A percentile compares a stretch with the other conserved stretches of the same genome.
phyloP scores from a whole-genome alignment of 2,888 invertebrate species.

The Folsomia manolachei region DNA sequence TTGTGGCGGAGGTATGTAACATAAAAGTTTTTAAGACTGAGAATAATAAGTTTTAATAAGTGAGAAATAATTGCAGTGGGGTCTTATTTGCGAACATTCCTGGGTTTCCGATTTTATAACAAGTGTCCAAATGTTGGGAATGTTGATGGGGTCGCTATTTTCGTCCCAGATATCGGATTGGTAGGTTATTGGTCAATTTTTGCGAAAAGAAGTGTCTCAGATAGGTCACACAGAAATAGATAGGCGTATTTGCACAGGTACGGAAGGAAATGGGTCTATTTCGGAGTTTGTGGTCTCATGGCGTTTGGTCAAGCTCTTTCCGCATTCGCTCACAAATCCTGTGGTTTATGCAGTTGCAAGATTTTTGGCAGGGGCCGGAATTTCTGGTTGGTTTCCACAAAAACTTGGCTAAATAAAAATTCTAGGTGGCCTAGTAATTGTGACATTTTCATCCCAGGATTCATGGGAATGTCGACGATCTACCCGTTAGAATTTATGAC shows the following conservation, averaged over 20 bases:
- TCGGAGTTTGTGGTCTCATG: conserved; percentile 38
- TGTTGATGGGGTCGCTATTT: conserved; percentile 32
- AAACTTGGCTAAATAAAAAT: background rate
- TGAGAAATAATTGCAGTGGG: conserved; percentile 31
- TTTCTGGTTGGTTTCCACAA: conserved; percentile 31
- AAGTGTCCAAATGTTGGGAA: conserved; percentile 42
- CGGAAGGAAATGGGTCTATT: conserved; percentile 34
- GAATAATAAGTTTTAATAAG: too few relatives aligned
- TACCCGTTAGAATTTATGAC: conserved; percentile 47
- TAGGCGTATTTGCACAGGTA: too few relatives aligned
- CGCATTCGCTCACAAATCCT: conserved; percentile 26
- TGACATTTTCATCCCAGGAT: conserved; percentile 24
- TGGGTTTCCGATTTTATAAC: conserved; percentile 42
- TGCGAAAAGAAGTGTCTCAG: too few relatives aligned
- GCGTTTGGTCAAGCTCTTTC: conserved; percentile 29
- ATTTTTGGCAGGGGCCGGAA: conserved; percentile 38
- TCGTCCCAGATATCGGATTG: conserved; percentile 39
- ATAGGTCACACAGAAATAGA: too few relatives aligned
- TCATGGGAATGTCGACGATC: conserved; percentile 41
- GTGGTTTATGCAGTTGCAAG: conserved; percentile 34
- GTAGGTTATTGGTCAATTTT: too few relatives aligned
- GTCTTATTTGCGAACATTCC: conserved; percentile 31
- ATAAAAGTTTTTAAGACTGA: background rate
- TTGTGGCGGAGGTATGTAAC: conserved; percentile 27
- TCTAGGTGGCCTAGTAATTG: background rate